Percentiles rank a stretch among this genome's conserved stretches.
phyloP scores from a whole-genome alignment of 2,113 vertebrate genomes.

The Alexandromys fortis region DNA sequence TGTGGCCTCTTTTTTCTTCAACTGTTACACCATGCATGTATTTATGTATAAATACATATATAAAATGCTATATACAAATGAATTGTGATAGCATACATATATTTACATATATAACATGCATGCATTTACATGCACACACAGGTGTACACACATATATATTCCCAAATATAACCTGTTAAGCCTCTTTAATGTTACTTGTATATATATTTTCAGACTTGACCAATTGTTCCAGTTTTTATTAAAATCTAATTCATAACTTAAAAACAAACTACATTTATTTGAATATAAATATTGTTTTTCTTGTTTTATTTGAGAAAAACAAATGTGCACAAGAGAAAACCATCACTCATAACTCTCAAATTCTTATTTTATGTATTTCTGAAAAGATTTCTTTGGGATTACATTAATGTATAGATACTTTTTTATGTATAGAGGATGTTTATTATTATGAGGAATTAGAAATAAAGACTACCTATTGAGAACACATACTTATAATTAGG shows the following conservation, averaged over 20 bases:
- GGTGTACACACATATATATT: neutral
- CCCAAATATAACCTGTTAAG: neutral
- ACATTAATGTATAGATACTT: neutral
- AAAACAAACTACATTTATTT: neutral
- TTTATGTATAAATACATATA: neutral
- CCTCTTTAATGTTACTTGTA: neutral
- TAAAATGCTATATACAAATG: neutral
- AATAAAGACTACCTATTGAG: conserved; percentile 6
- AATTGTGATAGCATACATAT: neutral
- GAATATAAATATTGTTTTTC: neutral
- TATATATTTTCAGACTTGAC: neutral
- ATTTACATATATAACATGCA: neutral
- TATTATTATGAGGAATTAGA: neutral
- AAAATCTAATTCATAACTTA: neutral
- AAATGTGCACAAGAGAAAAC: neutral
- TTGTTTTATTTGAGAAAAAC: neutral
- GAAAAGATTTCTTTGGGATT: neutral
- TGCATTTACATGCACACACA: neutral
- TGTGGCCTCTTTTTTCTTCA: neutral
- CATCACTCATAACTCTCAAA: neutral
- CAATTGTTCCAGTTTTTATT: neutral
- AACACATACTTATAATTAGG: neutral
- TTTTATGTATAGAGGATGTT: neutral
- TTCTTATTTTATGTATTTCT: neutral
- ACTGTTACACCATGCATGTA: neutral